Evolutionary conservation across 2,888 invertebrate genomes (phyloP), one percentile per base, ranked within the genome.

Genomic region (Eulithis testata): DNA sequence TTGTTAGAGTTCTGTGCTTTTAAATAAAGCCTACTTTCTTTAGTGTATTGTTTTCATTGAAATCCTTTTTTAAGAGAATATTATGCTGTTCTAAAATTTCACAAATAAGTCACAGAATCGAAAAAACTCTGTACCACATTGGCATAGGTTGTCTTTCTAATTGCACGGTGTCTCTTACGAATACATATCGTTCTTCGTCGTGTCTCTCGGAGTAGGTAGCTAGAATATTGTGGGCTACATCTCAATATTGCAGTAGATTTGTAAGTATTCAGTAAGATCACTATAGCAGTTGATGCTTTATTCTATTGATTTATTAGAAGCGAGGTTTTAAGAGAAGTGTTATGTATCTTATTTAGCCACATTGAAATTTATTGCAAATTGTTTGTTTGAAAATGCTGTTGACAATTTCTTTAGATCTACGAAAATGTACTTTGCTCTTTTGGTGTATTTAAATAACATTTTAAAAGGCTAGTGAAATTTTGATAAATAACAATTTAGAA

Each of bases 381-480:
- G 55, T 12, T n/a, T 47, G 40, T 63, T 36, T 36, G 14, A 43
- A 14, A 63, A 36, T 61, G 45, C 70, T 76, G 69, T 67, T 69
- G 60, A 69, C 76, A 81, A 80, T 81, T 78, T 84, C 4, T 80
- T 78, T 78, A 78, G 79, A 77, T 80, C 80, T 82, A 86, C 81
- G 84, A 84, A 85, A 83, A 82, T 77, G 75, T 40, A 88, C 89
- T 88, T 91, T 91, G 87, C 87, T 88, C 86, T 89, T 87, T 85
- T 86, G 81, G 82, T 88, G 84, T 89, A 86, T 80, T 84, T 83
- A 87, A 85, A 82, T 88, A 85, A 88, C 86, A 89, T 87, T 88
- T 80, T 88, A 88, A 90, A 93, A 93, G 93, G 93, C 93, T 93
- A 93, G 93, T 93, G 93, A 93, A 89, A 88, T 92, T 93, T 93